Percentiles rank a stretch among this genome's conserved stretches.
Evolutionary conservation across 2,797 vertebrate species (phyloP).

Genomic region (Cossypha niveicapilla): DNA sequence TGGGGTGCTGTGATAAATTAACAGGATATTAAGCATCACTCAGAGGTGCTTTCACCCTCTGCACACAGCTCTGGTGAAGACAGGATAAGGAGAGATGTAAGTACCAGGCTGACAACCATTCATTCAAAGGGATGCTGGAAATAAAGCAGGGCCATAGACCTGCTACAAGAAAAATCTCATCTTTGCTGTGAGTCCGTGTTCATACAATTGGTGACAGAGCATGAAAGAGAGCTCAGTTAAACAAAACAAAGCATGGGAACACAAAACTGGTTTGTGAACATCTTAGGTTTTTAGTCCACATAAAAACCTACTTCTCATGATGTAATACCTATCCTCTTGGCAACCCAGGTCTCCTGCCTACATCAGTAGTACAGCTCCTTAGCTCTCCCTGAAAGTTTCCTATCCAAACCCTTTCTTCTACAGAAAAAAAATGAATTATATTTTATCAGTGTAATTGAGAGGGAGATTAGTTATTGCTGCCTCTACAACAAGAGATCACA

Average conservation of each 20-base stretch:
- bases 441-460: not conserved
- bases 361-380: not conserved
- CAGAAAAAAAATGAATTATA: not conserved
- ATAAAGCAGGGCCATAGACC: not conserved
- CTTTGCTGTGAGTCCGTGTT: not conserved
- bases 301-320: not conserved
- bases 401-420: not conserved
- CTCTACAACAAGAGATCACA: not conserved
- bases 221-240: not conserved
- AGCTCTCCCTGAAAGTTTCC: not conserved
- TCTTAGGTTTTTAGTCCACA: not conserved
- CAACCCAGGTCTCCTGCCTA: not conserved
- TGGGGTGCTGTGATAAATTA: not conserved
- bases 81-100: not conserved
- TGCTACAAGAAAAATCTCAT: not conserved
- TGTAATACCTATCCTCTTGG: not conserved
- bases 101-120: not conserved
- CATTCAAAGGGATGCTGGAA: not conserved
- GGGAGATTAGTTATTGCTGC: not conserved
- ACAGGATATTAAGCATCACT: not conserved
- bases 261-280: not conserved
- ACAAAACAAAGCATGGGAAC: not conserved
- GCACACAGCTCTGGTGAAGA: not conserved
- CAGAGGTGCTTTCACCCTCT: not conserved
- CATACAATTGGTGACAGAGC: not conserved